Base-by-base conservation (phyloP, 2,888 invertebrate species). In the Nomada ruficornis region DNA sequence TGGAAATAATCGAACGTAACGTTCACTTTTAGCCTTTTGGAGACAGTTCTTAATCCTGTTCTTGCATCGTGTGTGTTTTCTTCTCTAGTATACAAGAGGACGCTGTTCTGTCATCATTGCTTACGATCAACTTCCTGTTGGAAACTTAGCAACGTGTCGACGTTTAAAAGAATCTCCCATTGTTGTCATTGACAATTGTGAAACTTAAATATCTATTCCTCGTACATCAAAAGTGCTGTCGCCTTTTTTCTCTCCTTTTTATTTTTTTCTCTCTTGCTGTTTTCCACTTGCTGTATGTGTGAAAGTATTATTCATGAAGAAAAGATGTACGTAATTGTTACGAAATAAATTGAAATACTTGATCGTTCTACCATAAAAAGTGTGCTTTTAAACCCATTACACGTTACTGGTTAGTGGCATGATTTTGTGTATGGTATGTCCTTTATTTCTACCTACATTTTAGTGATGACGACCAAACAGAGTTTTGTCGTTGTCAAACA, bases 191-290 rank as follows among this genome's bases (percentile, higher is more conserved):
- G 71, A 62, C 88, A 86, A 89, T 87, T 11, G n/a, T n/a, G 89
- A 90, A 89, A 89, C 87, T 75, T 90, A 88, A 74, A 82, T 86
- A 84, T 74, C 67, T 82, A 52, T n/a, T 55, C 7, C n/a, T 68
- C 42, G 11, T 50, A 23, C 42, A 44, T 42, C 36, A 26, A 18
- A 2, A 42, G 44, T n/a, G 36, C 44, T 13, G 36, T 2, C 11
- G 9, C 68, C 23, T 18, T 36, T 26, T 18, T 23, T n/a, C 80
- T 36, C 23, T 73, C 20, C 29, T 18, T n/a, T 36, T n/a, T 59
- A 7, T 74, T 83, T 79, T 42, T 23, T 64, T 59, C 36, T 57
- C n/a, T 52, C 18, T 71, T 36, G n/a, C 29, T 52, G 13, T 20
- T 47, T 47, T 47, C 15, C 18, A 13, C 15, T 52, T 13, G 13